Conservation (phyloP, 1,140 invertebrate species). For the Drosophila ohnishii region DNA sequence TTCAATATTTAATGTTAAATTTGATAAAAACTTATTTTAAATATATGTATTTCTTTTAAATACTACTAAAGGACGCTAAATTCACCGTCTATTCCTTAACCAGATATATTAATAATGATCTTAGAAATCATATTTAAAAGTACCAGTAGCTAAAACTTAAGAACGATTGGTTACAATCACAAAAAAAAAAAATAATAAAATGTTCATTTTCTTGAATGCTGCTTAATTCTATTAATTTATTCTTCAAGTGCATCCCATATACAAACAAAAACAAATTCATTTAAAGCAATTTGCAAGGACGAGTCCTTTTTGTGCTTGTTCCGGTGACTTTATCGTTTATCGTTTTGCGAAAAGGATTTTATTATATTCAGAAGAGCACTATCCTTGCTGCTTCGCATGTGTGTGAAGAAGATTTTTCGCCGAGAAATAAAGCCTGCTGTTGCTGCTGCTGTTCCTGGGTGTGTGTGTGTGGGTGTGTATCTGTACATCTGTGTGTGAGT, state of each 20-base stretch:
- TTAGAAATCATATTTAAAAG: neutral
- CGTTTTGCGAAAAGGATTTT: conserved; percentile 69
- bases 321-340: conserved; percentile 71
- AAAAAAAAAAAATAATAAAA: neutral
- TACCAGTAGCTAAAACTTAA: neutral
- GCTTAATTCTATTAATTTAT: neutral
- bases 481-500: conserved; percentile 21
- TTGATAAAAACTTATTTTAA: too few relatives aligned
- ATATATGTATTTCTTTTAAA: too few relatives aligned
- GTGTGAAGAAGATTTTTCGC: conserved; percentile 72
- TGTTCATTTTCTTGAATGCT: neutral
- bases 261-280: conserved; percentile 74
- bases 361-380: conserved; percentile 68
- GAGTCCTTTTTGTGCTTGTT: conserved; percentile 62
- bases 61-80: too few relatives aligned
- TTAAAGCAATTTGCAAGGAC: conserved; percentile 79
- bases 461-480: conserved; percentile 12
- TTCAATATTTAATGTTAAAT: neutral
- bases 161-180: neutral
- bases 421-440: conserved; percentile 22
- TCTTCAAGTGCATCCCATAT: neutral
- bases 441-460: conserved; percentile 4
- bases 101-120: neutral
- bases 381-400: conserved; percentile 39
- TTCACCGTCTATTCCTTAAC: too few relatives aligned